Conservation (phyloP, 2,888 invertebrate genomes). For the Anoplius nigerrimus region DNA sequence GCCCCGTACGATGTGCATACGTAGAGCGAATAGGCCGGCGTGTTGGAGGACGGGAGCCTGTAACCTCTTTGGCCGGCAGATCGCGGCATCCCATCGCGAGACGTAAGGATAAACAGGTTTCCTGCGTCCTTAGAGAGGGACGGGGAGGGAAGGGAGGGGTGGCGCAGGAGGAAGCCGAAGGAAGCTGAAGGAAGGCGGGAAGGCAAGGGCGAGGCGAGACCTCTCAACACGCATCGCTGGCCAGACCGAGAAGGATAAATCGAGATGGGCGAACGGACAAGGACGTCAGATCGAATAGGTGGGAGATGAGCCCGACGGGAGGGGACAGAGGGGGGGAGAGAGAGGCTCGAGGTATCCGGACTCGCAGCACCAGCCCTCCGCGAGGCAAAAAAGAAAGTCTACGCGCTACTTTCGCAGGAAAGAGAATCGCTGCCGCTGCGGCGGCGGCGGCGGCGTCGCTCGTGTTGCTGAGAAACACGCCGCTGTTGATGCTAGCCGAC, state of each 20-base stretch:
- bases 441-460: slow-evolving; percentile 15
- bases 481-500: slow-evolving; percentile 13
- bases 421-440: slow-evolving; percentile 28
- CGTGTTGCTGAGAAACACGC: slow-evolving; percentile 26
- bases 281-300: background rate
- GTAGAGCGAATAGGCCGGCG: slow-evolving; percentile 34
- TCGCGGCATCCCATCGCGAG: slow-evolving; percentile 60
- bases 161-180: slow-evolving; percentile 47
- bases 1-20: too few species aligned
- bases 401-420: slow-evolving; percentile 45
- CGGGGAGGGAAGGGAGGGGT: slow-evolving; percentile 40
- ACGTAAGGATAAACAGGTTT: slow-evolving; percentile 67
- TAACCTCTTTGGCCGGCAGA: slow-evolving; percentile 42
- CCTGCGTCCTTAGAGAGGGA: slow-evolving; percentile 53
- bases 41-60: slow-evolving; percentile 47
- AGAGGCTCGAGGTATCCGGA: slow-evolving; percentile 24
- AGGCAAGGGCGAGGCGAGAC: slow-evolving; percentile 50
- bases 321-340: slow-evolving; percentile 7
- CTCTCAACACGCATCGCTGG: slow-evolving; percentile 53
- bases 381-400: slow-evolving; percentile 34
- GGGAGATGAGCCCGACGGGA: slow-evolving; percentile 3
- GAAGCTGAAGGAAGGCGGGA: slow-evolving; percentile 18
- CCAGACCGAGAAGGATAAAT: slow-evolving; percentile 21
- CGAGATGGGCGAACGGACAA: background rate
- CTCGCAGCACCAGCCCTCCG: slow-evolving; percentile 22